Conservation (phyloP, 2,888 invertebrate genomes). For the Thera obeliscata region DNA sequence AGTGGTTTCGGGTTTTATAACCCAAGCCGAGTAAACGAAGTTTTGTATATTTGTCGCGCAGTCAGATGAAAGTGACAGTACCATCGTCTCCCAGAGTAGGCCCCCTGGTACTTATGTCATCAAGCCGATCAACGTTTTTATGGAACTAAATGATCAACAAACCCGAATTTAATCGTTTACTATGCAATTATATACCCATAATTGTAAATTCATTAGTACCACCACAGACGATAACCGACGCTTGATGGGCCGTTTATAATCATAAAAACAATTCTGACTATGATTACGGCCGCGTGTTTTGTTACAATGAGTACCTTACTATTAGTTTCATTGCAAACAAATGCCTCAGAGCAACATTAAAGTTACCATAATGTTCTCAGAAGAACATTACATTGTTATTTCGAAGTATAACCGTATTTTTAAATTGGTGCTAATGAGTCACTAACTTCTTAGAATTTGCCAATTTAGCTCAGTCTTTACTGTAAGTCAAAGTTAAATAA, state of each 20-base stretch:
- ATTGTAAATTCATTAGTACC: background rate
- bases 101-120: background rate
- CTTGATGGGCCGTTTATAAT: background rate
- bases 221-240: background rate
- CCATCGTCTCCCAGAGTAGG: background rate
- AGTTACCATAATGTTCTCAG: background rate
- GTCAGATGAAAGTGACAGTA: background rate
- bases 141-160: background rate
- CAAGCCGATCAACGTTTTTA: too few relatives aligned
- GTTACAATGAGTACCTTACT: background rate
- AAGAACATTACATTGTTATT: background rate
- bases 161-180: background rate
- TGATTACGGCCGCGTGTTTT: background rate
- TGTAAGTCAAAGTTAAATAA: background rate
- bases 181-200: background rate
- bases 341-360: background rate
- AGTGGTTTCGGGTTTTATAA: conserved; percentile 5
- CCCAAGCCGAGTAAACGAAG: background rate
- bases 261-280: background rate
- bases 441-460: background rate
- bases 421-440: background rate
- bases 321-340: background rate
- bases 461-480: background rate
- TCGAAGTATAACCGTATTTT: background rate
- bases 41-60: background rate